Evolutionary conservation across 2,888 invertebrate species (phyloP), one percentile per base, ranked within the genome.

Genomic region (Malacosoma neustria): DNA sequence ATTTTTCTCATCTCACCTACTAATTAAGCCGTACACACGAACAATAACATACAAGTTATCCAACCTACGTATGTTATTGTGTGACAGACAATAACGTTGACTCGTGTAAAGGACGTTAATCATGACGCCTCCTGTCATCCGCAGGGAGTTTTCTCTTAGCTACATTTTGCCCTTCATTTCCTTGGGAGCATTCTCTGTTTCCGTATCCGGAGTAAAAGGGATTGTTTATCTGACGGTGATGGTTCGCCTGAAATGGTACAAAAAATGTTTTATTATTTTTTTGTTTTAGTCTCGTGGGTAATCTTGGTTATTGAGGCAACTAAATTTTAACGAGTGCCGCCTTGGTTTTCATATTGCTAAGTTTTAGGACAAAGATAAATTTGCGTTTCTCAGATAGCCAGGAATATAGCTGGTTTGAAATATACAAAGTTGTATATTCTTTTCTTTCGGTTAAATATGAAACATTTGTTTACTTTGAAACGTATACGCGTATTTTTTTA

Each of bases 121-220:
- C 72, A 74, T 66, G 43, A 48, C 54, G 45, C 49, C 39, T 46
- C 43, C 44, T 45, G 54, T 36, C 39, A 36, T 34, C 36, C 60
- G 57, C 51, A 15, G 50, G 52, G 54, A 61, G 54, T 49, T 51
- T 49, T 47, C 48, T 52, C 50, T 51, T 54, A 49, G 52, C 52
- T 46, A 52, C 59, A 68, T 66, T 69, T 49, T 59, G 61, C 55
- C 61, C 61, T 63, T 73, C 68, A 75, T 73, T 76, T 75, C 72
- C 74, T 71, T 48, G 54, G 58, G 58, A 64, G 61, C 46, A 49
- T 66, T 67, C 72, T 67, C 65, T 67, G 66, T 70, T 73, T 71
- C 69, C 68, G 61, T 55, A 55, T 55, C 49, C 48, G 43, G 51
- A 56, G 62, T 60, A 48, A 61, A 62, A 53, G 53, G 48, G 53